Conservation (phyloP, 2,888 invertebrate species). For the Blastobasis lacticolella region DNA sequence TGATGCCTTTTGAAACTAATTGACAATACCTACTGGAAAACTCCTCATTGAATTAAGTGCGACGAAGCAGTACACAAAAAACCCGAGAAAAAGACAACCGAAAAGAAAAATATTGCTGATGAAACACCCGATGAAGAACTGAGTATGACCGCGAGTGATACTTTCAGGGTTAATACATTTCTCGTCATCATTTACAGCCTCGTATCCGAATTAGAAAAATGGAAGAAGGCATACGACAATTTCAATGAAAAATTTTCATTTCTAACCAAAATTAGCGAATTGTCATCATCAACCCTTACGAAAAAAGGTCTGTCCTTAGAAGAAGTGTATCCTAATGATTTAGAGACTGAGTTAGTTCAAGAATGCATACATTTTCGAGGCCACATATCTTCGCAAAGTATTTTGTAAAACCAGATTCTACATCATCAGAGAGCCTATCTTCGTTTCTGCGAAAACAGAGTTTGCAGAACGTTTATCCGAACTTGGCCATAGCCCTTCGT, state of each 20-base stretch:
- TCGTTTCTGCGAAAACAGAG: slow-evolving; percentile 7
- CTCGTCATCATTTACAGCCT: slow-evolving; percentile 7
- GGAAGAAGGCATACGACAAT: slow-evolving; percentile 10
- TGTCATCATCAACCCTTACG: slow-evolving; percentile 9
- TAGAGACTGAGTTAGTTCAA: slow-evolving; percentile 7
- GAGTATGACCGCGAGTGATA: neutral
- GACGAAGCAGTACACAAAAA: slow-evolving; percentile 3
- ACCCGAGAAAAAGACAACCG: slow-evolving; percentile 8
- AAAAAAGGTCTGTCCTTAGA: slow-evolving; percentile 8
- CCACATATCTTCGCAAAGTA: slow-evolving; percentile 11
- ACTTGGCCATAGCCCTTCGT: slow-evolving; percentile 15
- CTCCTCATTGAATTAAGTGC: slow-evolving; percentile 5
- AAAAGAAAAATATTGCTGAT: slow-evolving; percentile 11
- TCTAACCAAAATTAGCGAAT: slow-evolving; percentile 11
- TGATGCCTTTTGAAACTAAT: too few relatives aligned
- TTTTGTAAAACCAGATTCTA: slow-evolving; percentile 5
- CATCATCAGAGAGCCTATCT: slow-evolving; percentile 8
- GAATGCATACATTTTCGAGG: slow-evolving; percentile 12
- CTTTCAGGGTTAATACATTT: slow-evolving; percentile 8
- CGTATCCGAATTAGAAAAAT: slow-evolving; percentile 4
- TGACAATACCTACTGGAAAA: too few relatives aligned
- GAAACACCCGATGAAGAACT: slow-evolving; percentile 6
- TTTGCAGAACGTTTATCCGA: too few relatives aligned
- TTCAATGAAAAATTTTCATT: slow-evolving; percentile 11
- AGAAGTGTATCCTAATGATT: slow-evolving; percentile 10